Evolutionary conservation across 2,888 invertebrate species (phyloP).

Genomic region (Eupithecia abbreviata): DNA sequence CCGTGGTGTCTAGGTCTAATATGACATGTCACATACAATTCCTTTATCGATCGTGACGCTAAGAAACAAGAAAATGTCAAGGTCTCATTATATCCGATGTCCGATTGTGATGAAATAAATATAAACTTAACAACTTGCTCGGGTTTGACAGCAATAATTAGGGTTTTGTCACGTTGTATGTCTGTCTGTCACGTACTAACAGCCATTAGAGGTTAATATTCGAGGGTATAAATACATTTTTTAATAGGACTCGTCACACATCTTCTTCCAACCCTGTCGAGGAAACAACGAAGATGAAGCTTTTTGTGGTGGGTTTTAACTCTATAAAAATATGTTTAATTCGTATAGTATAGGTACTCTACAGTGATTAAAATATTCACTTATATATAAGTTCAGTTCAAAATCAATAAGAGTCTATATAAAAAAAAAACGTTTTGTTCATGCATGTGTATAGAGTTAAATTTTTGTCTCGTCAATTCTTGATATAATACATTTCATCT

Average conservation of each 20-base stretch:
- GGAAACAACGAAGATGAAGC: conserved; percentile 63
- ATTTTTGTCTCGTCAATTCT: not conserved
- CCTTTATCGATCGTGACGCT: conserved; percentile 22
- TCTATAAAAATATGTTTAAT: not conserved
- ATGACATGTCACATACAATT: conserved; percentile 18
- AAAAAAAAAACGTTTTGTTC: not conserved
- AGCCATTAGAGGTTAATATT: conserved; percentile 64
- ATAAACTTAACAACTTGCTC: conserved; percentile 68
- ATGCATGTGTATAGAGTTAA: not conserved
- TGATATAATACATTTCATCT: not conserved
- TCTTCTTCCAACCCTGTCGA: conserved; percentile 57
- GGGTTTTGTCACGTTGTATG: conserved; percentile 70
- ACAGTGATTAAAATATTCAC: not conserved
- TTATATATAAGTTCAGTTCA: not conserved
- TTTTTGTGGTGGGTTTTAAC: conserved; percentile 57
- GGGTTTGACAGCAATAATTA: conserved; percentile 73
- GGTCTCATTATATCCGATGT: conserved; percentile 35
- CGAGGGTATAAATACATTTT: conserved; percentile 72
- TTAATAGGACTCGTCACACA: conserved; percentile 62
- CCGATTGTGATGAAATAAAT: conserved; percentile 51
- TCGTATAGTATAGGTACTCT: not conserved
- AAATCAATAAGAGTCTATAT: not conserved
- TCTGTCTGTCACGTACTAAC: conserved; percentile 68
- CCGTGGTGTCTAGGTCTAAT: too few species aligned
- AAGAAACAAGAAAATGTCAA: conserved; percentile 36